phyloP scores from a whole-genome alignment of 37 sponge, comb jelly and placozoan genomes.

The Trichoplax adhaerens region DNA sequence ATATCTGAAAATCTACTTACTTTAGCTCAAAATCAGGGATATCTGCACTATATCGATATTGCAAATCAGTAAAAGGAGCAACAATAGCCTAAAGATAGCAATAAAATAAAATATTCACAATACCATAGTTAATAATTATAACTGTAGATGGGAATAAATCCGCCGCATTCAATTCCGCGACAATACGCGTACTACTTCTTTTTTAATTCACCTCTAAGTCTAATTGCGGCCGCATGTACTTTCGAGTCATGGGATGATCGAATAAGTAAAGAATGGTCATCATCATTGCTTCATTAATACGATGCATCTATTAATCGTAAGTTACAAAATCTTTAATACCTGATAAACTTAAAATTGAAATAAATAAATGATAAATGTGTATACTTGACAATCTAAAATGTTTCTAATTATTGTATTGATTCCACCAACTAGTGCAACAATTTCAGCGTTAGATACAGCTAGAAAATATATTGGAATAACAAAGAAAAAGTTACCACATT shows the following conservation, averaged over 20 bases:
- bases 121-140: no score
- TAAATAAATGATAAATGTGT: neutral
- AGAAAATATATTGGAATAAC: no score
- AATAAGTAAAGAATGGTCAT: conserved; percentile 30
- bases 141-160: no score
- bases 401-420: conserved; percentile 24
- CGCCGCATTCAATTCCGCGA: neutral
- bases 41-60: conserved; percentile 17
- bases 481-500: no score
- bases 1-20: neutral
- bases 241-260: conserved; percentile 28
- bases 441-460: no score
- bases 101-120: neutral
- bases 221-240: conserved; percentile 32
- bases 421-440: neutral
- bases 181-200: neutral
- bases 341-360: neutral
- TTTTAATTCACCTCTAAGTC: conserved; percentile 34
- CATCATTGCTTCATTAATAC: conserved; percentile 36
- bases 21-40: neutral
- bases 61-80: conserved; percentile 63
- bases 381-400: conserved; percentile 37
- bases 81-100: conserved; percentile 18
- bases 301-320: neutral
- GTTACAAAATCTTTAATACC: no score